Evolutionary conservation across 2,113 vertebrate species (phyloP).

Genomic region (Hippocampus mohnikei): DNA sequence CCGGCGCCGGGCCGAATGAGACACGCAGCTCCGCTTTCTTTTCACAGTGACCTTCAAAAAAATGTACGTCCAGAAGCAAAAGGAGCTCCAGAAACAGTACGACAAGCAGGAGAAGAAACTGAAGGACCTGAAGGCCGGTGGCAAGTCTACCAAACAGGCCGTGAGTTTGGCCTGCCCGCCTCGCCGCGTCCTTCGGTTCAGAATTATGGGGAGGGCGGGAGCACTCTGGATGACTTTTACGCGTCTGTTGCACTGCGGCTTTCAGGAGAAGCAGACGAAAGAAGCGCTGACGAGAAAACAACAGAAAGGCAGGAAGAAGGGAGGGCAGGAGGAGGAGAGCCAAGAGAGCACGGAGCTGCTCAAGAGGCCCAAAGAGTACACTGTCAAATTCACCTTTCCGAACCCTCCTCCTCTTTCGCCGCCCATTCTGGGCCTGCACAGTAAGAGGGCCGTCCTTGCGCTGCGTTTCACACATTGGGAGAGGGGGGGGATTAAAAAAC

Average conservation of each 20-base stretch:
- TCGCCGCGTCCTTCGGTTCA: no score
- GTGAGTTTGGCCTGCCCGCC: constrained; percentile 59
- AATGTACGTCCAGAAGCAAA: constrained; percentile 93
- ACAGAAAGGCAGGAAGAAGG: constrained; percentile 84
- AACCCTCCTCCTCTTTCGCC: constrained; percentile 84
- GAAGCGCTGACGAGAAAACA: constrained; percentile 85
- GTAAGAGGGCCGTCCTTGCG: constrained; percentile 55
- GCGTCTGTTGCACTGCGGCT: no score
- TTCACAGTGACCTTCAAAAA: constrained; percentile 87
- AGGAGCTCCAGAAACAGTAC: constrained; percentile 86
- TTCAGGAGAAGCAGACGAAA: constrained; percentile 86
- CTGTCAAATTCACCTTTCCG: constrained; percentile 89
- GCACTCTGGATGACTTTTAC: no score
- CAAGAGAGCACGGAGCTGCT: constrained; percentile 78
- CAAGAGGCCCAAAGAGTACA: constrained; percentile 86
- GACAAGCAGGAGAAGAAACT: constrained; percentile 92
- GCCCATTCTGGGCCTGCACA: constrained; percentile 84
- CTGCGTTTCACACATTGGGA: not conserved
- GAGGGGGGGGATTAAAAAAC: no score
- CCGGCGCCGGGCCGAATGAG: not conserved
- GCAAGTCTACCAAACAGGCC: constrained; percentile 89
- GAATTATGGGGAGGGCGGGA: no score
- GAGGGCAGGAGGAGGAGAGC: constrained; percentile 80
- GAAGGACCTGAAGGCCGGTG: constrained; percentile 86
- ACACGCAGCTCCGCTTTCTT: not conserved